Evolutionary conservation across 2,113 vertebrate genomes (phyloP).

Genomic region (Lethenteron camtschaticum): DNA sequence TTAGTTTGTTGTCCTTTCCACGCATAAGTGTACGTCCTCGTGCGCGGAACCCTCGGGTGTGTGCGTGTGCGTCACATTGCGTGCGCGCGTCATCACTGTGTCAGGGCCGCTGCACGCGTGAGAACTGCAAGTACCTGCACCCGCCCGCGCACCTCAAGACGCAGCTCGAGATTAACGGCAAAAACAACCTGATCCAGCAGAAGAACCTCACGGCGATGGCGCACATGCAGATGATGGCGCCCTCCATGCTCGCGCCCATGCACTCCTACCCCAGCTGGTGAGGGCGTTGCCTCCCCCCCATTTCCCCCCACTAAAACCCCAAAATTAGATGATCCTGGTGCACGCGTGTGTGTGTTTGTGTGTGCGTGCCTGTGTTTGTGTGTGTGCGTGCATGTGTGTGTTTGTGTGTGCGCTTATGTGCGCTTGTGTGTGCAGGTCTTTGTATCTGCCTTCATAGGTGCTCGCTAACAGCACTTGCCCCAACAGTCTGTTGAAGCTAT

Average conservation of each 20-base stretch:
- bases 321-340: too few relatives aligned
- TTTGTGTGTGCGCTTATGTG: not conserved
- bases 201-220: conserved; percentile 26
- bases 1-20: too few relatives aligned
- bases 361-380: not conserved
- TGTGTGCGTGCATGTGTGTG: not conserved
- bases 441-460: not conserved
- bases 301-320: too few relatives aligned
- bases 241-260: not conserved
- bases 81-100: not conserved
- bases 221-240: conserved; percentile 3
- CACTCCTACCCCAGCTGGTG: too few relatives aligned
- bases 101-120: conserved; percentile 76
- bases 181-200: conserved; percentile 96
- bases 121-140: conserved; percentile 97
- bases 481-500: too few relatives aligned
- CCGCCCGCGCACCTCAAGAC: conserved; percentile 91
- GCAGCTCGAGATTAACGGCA: conserved; percentile 87
- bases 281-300: too few relatives aligned
- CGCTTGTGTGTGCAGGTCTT: not conserved
- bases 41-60: not conserved
- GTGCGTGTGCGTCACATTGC: not conserved
- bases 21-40: too few relatives aligned
- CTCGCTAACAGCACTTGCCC: too few relatives aligned
- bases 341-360: too few relatives aligned